phyloP scores from a whole-genome alignment of 2,888 invertebrate genomes.

The Drosophila subquinaria region DNA sequence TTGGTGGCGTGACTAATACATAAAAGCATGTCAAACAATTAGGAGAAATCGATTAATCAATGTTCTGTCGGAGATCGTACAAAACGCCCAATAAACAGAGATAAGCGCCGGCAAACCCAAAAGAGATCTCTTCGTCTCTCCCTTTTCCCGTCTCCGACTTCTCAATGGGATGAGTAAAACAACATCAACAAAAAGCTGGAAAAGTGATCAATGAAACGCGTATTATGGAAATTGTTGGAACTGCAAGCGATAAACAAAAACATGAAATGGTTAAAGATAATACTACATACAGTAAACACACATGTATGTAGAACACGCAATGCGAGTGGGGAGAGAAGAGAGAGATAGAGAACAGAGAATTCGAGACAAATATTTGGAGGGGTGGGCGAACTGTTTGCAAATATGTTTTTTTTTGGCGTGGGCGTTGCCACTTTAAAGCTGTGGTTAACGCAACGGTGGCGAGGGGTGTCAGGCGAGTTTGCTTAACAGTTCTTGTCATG shows the following conservation, averaged over 20 bases:
- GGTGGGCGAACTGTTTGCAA: slow-evolving; percentile 17
- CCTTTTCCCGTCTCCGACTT: neutral
- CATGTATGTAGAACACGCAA: slow-evolving; percentile 2
- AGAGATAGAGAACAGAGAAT: slow-evolving; percentile 26
- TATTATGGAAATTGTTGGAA: slow-evolving; percentile 2
- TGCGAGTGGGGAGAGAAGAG: neutral
- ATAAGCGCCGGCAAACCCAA: slow-evolving; percentile 41
- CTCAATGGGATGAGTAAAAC: slow-evolving; percentile 17
- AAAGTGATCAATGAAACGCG: slow-evolving; percentile 19
- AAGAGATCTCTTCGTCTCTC: neutral
- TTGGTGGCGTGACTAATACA: slow-evolving; percentile 57
- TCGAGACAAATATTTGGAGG: slow-evolving; percentile 9
- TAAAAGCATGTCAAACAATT: slow-evolving; percentile 60
- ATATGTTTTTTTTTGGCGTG: slow-evolving; percentile 10
- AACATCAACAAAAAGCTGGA: slow-evolving; percentile 3
- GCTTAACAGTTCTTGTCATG: slow-evolving; percentile 9
- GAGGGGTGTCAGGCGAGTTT: slow-evolving; percentile 28
- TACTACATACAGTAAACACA: slow-evolving; percentile 8
- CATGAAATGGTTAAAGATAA: slow-evolving; percentile 15
- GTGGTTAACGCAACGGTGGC: slow-evolving; percentile 5
- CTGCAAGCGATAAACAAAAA: slow-evolving; percentile 6
- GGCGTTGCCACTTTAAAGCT: slow-evolving; percentile 21
- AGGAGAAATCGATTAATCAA: slow-evolving; percentile 61
- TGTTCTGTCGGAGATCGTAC: slow-evolving; percentile 36
- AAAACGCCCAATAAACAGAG: slow-evolving; percentile 57